These are phyloP conservation scores for Catamblyrhynchus diadema DNA, from an alignment of 2,797 vertebrate genomes.

Conservation along the genomic window DNA sequence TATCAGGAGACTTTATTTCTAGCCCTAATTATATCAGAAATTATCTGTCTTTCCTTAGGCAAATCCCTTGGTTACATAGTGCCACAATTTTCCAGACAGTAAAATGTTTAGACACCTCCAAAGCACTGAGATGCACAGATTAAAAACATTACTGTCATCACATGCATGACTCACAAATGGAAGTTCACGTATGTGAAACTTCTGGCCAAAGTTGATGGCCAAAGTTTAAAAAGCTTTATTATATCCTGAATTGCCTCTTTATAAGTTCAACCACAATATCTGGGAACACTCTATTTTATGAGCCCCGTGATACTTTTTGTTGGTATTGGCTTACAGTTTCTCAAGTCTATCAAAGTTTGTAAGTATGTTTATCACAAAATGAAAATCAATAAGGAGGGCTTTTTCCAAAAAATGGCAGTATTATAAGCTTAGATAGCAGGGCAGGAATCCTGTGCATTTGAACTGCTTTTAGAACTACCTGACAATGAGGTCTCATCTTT, in stretches of 20 bases:
- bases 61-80: background rate
- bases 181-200: background rate
- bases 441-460: background rate
- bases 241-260: background rate
- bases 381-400: constrained; percentile 48
- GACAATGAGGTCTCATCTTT: constrained; percentile 8
- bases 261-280: background rate
- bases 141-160: background rate
- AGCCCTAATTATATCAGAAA: constrained; percentile 53
- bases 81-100: background rate
- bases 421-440: background rate
- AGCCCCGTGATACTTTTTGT: background rate
- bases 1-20: constrained; percentile 32
- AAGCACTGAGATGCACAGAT: background rate
- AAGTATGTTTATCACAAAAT: constrained; percentile 30
- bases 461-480: constrained; percentile 9
- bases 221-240: constrained; percentile 9
- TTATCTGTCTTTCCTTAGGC: constrained; percentile 17
- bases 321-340: constrained; percentile 23
- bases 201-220: background rate
- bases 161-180: fast-evolving
- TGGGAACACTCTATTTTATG: background rate
- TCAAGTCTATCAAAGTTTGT: constrained; percentile 43
- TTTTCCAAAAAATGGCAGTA: background rate
- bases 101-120: background rate